Percentiles rank a stretch among this genome's conserved stretches.
phyloP scores from a whole-genome alignment of 1,140 invertebrate genomes.

The Myzus persicae region DNA sequence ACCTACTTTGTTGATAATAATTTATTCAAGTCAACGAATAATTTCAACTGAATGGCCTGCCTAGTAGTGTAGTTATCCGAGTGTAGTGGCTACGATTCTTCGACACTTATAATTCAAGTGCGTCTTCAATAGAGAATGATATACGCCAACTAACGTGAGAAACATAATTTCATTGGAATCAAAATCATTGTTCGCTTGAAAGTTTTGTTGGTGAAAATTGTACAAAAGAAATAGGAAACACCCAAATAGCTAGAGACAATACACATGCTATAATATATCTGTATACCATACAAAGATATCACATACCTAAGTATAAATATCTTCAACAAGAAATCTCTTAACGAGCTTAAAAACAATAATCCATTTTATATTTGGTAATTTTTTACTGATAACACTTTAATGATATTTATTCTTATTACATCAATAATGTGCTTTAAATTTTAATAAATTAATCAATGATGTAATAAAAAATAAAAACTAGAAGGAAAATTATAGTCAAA shows the following conservation, averaged over 20 bases:
- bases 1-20: not conserved
- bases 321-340: not conserved
- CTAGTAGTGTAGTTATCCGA: not conserved
- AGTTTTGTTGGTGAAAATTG: conserved; percentile 25
- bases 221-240: conserved; percentile 11
- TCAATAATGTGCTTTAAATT: not conserved
- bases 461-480: not conserved
- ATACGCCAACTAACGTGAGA: not conserved
- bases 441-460: not conserved
- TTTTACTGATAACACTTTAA: not conserved
- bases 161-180: not conserved
- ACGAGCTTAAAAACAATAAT: conserved; percentile 10
- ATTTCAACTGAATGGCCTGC: not conserved
- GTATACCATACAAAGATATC: not conserved
- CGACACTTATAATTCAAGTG: not conserved
- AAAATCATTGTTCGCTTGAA: conserved; percentile 3
- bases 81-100: not conserved
- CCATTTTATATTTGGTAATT: not conserved
- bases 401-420: not conserved
- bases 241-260: conserved; percentile 17
- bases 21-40: not conserved
- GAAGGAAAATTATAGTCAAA: not conserved
- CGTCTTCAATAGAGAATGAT: not conserved
- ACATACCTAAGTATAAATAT: not conserved
- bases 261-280: not conserved